These are phyloP conservation scores for Drosophila setosimentum DNA, from an alignment of 2,888 invertebrate species.

Conservation along the genomic window DNA sequence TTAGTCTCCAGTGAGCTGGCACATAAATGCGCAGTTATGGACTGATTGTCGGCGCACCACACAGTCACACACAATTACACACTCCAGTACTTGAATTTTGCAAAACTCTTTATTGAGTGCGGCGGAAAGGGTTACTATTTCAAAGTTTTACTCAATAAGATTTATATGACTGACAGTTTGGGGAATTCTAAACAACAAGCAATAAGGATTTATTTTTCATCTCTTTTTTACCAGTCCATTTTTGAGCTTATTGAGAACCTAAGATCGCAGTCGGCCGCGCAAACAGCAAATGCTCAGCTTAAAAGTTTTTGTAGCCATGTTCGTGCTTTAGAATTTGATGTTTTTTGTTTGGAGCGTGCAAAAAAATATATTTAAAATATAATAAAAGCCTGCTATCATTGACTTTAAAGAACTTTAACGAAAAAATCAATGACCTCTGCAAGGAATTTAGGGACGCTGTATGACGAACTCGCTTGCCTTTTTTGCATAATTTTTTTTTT, in stretches of 20 bases:
- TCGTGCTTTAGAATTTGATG: background rate
- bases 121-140: constrained; percentile 57
- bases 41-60: constrained; percentile 63
- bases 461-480: background rate
- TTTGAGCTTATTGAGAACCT: constrained; percentile 15
- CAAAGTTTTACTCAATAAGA: constrained; percentile 65
- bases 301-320: background rate
- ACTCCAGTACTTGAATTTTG: background rate
- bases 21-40: constrained; percentile 75
- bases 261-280: background rate
- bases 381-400: too few relatives aligned
- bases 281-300: background rate
- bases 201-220: constrained; percentile 33
- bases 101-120: constrained; percentile 19
- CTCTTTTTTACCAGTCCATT: constrained; percentile 1
- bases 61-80: constrained; percentile 7
- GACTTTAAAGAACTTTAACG: background rate
- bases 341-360: background rate
- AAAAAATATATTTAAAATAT: background rate
- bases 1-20: constrained; percentile 77
- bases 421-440: background rate
- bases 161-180: constrained; percentile 70
- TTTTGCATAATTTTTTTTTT: accelerated
- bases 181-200: constrained; percentile 28
- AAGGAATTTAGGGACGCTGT: background rate